Evolutionary conservation across 2,797 vertebrate genomes (phyloP).

Genomic region (Poecilia wingei): DNA sequence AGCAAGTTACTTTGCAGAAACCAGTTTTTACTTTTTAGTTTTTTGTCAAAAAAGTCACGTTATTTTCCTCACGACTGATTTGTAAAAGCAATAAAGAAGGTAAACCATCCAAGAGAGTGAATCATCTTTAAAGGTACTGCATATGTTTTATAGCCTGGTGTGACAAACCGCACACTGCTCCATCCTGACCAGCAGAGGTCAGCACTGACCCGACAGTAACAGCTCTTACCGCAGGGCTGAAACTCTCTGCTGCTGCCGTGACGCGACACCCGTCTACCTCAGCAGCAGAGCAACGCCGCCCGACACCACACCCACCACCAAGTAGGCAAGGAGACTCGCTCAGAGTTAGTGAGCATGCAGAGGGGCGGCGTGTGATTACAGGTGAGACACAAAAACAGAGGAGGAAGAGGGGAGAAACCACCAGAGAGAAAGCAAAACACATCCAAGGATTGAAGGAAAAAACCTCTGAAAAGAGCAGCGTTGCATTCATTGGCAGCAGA

Average conservation of each 20-base stretch:
- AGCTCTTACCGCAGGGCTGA: slow-evolving; percentile 81
- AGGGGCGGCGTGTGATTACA: slow-evolving; percentile 22
- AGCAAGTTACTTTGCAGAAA: not conserved
- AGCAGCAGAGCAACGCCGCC: slow-evolving; percentile 61
- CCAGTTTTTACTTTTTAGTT: not conserved
- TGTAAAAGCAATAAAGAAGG: not conserved
- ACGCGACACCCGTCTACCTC: slow-evolving; percentile 61
- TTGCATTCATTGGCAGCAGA: slow-evolving; percentile 13
- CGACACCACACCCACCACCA: slow-evolving; percentile 77
- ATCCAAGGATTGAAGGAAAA: not conserved
- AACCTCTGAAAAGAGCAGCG: not conserved
- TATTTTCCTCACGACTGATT: not conserved
- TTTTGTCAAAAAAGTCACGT: not conserved
- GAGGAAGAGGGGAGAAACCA: slow-evolving; percentile 27
- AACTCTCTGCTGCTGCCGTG: slow-evolving; percentile 61
- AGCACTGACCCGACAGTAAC: slow-evolving; percentile 91
- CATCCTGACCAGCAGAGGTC: slow-evolving; percentile 85
- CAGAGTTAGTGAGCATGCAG: slow-evolving; percentile 75
- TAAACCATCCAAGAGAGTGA: not conserved
- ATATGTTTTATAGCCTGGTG: slow-evolving; percentile 6
- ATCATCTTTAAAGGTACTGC: not conserved
- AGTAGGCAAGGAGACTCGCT: slow-evolving; percentile 60
- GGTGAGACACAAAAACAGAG: not conserved
- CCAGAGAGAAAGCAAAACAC: slow-evolving; percentile 15
- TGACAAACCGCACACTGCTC: slow-evolving; percentile 18